Evolutionary conservation across 2,888 invertebrate species (phyloP).

Genomic region (Syrista parreyssii): DNA sequence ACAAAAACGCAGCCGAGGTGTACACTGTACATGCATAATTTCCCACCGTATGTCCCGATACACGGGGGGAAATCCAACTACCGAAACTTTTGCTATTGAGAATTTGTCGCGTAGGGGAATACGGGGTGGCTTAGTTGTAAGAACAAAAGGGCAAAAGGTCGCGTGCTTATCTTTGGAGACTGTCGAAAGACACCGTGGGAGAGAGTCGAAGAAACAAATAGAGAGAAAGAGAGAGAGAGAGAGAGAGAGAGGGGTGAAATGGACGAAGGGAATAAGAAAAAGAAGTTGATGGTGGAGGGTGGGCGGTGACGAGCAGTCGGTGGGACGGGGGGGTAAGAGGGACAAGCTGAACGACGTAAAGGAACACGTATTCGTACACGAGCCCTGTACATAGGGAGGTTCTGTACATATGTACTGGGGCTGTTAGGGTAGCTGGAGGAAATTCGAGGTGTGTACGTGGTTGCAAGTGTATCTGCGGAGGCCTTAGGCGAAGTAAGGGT

Average conservation of each 20-base stretch:
- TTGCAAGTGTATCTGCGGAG: conserved; percentile 47
- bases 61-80: neutral
- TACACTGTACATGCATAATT: neutral
- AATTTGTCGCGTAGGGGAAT: neutral
- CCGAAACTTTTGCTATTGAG: neutral
- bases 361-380: conserved; percentile 14
- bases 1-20: neutral
- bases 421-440: conserved; percentile 49
- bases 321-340: conserved; percentile 3
- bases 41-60: neutral
- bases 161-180: neutral
- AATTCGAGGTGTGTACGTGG: conserved; percentile 58
- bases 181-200: conserved; percentile 11
- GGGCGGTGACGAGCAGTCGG: conserved; percentile 12
- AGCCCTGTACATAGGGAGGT: neutral
- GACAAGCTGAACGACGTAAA: neutral
- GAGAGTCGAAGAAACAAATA: neutral
- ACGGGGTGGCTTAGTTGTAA: neutral
- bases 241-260: neutral
- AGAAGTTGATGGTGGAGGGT: conserved; percentile 33
- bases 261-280: conserved; percentile 21
- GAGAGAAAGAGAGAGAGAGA: neutral
- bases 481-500: neutral
- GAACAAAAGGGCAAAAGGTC: neutral
- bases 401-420: conserved; percentile 18